Percentiles rank a stretch among this genome's conserved stretches.
These are phyloP conservation scores for Quiscalus mexicanus DNA, from an alignment of 2,113 vertebrate species.

Conservation along the genomic window DNA sequence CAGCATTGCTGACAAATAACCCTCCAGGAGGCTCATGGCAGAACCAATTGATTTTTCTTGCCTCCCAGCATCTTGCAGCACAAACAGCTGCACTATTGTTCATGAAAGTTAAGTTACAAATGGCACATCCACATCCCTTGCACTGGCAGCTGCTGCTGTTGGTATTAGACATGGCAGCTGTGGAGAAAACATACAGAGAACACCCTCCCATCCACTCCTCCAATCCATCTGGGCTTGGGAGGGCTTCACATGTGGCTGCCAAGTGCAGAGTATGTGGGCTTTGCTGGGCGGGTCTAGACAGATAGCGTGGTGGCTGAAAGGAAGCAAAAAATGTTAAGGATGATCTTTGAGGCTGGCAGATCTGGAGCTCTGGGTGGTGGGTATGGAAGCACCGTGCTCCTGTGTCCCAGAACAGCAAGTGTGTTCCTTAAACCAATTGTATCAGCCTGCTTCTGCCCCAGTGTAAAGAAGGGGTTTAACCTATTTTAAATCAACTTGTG, in stretches of 20 bases:
- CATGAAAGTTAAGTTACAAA: neutral
- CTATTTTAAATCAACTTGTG: neutral
- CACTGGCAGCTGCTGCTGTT: conserved; percentile 2
- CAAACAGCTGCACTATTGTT: neutral
- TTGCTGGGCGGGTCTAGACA: neutral
- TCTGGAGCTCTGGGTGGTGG: neutral
- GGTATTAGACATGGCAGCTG: neutral
- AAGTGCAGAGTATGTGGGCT: neutral
- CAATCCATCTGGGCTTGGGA: neutral
- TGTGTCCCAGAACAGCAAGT: neutral
- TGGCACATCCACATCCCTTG: neutral
- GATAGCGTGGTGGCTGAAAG: neutral
- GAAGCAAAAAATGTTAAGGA: neutral
- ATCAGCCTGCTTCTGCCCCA: neutral
- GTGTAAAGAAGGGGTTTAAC: neutral
- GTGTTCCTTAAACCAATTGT: neutral
- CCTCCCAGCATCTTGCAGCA: neutral
- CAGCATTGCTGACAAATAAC: neutral
- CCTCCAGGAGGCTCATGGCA: neutral
- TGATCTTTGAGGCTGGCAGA: neutral
- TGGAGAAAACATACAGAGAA: neutral
- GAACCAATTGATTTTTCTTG: conserved; percentile 24
- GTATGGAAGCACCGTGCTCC: neutral
- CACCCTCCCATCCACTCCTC: neutral
- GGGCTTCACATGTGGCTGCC: neutral